A percentile compares a stretch with the other conserved stretches of the same genome.
phyloP scores from a whole-genome alignment of 2,113 vertebrate genomes.

The Mus spicilegus region DNA sequence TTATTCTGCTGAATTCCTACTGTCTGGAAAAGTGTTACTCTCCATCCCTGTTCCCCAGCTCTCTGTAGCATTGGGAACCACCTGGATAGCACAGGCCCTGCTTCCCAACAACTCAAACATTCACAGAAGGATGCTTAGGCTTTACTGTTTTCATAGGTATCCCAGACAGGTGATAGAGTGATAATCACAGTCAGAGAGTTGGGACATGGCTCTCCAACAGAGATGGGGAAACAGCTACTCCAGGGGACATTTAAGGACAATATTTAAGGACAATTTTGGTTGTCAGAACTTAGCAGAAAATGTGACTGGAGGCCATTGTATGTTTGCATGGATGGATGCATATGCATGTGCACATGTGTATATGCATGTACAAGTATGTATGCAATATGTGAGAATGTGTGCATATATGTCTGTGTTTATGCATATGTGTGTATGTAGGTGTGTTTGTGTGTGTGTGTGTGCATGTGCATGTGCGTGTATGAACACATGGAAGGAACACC shows the following conservation, averaged over 20 bases:
- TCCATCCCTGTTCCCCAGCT: neutral
- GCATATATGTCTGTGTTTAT: neutral
- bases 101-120: neutral
- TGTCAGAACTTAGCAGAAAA: neutral
- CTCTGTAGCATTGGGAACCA: neutral
- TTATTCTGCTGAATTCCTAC: neutral
- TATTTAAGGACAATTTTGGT: neutral
- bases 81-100: neutral
- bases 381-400: neutral
- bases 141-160: neutral
- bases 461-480: neutral
- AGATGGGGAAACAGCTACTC: neutral
- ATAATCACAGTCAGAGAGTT: neutral
- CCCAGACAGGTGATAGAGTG: neutral
- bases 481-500: too few relatives aligned
- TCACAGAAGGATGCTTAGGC: neutral
- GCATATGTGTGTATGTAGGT: neutral
- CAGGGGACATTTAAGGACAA: neutral
- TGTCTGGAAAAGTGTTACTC: neutral
- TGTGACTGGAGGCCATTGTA: neutral
- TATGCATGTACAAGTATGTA: neutral
- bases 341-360: neutral
- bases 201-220: neutral
- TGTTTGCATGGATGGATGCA: neutral
- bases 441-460: neutral